Evolutionary conservation across 2,113 vertebrate genomes (phyloP).

Genomic region (Eonycteris spelaea): DNA sequence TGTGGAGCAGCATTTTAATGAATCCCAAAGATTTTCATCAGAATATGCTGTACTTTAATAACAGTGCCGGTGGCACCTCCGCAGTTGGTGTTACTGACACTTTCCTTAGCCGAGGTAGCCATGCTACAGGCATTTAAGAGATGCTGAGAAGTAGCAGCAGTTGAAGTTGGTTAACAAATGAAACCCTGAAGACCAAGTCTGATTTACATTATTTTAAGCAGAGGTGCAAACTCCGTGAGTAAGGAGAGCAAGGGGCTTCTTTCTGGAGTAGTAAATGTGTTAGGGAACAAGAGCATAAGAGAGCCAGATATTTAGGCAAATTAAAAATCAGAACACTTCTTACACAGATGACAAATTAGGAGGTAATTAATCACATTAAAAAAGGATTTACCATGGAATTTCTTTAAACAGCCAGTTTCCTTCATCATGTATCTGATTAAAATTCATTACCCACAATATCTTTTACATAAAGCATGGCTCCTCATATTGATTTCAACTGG

Average conservation of each 20-base stretch:
- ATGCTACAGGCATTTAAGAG: background rate
- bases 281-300: background rate
- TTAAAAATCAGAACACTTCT: constrained; percentile 30
- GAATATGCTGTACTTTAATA: background rate
- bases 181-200: background rate
- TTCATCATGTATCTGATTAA: constrained; percentile 51
- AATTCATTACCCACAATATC: constrained; percentile 40
- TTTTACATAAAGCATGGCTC: constrained; percentile 21
- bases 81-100: background rate
- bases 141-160: background rate
- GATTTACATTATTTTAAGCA: background rate
- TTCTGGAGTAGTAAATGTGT: background rate
- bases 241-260: background rate
- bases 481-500: constrained; percentile 5
- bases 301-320: background rate
- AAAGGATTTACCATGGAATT: constrained; percentile 32
- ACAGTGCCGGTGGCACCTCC: background rate
- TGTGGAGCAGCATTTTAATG: background rate
- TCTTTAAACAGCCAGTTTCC: constrained; percentile 14
- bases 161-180: background rate
- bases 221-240: background rate
- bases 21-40: background rate
- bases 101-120: background rate
- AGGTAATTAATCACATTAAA: constrained; percentile 44
- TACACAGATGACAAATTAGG: constrained; percentile 5